Conservation (phyloP, 2,888 invertebrate genomes). For the Helleia helle region DNA sequence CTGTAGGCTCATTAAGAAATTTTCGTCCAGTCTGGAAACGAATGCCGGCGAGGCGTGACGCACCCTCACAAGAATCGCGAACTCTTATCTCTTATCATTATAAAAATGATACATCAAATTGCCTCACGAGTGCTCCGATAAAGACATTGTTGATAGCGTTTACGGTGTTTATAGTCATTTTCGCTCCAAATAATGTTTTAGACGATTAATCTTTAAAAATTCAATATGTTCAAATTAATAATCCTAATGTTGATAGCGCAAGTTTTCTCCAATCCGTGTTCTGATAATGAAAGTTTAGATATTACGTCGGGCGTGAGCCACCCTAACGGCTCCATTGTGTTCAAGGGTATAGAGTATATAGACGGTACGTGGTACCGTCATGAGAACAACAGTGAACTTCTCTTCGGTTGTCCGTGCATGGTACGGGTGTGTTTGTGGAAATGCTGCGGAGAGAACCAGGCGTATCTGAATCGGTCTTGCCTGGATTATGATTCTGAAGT, state of each 20-base stretch:
- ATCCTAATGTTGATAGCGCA: constrained; percentile 17
- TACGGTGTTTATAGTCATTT: constrained; percentile 27
- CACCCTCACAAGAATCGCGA: constrained; percentile 15
- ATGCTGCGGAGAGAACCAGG: constrained; percentile 40
- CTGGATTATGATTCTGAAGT: constrained; percentile 29
- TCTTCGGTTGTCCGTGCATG: constrained; percentile 53
- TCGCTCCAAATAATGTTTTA: constrained; percentile 12
- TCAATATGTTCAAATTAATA: constrained; percentile 31
- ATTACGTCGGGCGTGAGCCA: constrained; percentile 38
- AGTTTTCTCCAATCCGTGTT: constrained; percentile 32
- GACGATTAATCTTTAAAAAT: not conserved
- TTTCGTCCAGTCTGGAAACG: constrained; percentile 25
- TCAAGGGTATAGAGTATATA: constrained; percentile 41
- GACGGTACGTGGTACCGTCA: constrained; percentile 41
- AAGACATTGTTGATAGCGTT: constrained; percentile 29
- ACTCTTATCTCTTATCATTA: constrained; percentile 51
- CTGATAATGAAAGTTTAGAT: constrained; percentile 41
- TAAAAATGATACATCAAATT: constrained; percentile 59
- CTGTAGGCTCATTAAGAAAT: constrained; percentile 4
- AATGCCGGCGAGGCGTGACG: constrained; percentile 23
- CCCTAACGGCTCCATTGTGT: constrained; percentile 40
- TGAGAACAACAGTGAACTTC: constrained; percentile 27
- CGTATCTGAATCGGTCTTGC: constrained; percentile 34
- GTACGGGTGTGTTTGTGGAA: constrained; percentile 48
- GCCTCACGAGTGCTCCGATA: constrained; percentile 53